Conservation (phyloP, 2,113 vertebrate species). For the Pelmatolapia mariae region DNA sequence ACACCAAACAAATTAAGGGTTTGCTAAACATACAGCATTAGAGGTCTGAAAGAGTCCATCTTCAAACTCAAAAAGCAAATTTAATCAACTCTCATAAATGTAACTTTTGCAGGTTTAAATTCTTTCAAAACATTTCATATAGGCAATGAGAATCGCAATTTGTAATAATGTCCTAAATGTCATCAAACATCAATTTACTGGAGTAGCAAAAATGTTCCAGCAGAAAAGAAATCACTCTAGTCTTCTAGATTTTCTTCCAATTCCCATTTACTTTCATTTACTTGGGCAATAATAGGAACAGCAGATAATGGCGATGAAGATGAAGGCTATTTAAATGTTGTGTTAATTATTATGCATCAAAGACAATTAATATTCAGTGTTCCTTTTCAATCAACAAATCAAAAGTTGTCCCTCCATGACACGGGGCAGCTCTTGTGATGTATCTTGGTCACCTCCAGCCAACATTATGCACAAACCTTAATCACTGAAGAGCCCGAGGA, state of each 20-base stretch:
- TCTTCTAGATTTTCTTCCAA: not conserved
- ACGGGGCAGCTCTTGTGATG: constrained; percentile 62
- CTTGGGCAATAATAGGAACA: not conserved
- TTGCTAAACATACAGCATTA: not conserved
- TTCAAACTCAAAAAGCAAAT: not conserved
- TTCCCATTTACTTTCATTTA: not conserved
- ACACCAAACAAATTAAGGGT: not conserved
- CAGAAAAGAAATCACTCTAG: not conserved
- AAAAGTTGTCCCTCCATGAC: constrained; percentile 43
- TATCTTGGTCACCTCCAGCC: constrained; percentile 73
- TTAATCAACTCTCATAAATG: not conserved
- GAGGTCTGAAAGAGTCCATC: not conserved
- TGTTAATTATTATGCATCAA: not conserved
- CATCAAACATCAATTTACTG: not conserved
- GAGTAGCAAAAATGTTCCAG: not conserved
- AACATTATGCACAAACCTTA: constrained; percentile 81
- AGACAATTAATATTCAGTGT: not conserved
- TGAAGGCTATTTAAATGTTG: not conserved
- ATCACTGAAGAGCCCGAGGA: constrained; percentile 76
- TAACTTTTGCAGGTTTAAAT: not conserved
- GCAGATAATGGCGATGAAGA: not conserved
- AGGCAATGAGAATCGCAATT: not conserved
- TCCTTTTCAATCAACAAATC: constrained; percentile 9
- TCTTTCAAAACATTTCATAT: not conserved
- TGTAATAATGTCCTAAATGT: not conserved